Base-by-base conservation (phyloP, 2,797 vertebrate species). In the Psittacula echo region DNA sequence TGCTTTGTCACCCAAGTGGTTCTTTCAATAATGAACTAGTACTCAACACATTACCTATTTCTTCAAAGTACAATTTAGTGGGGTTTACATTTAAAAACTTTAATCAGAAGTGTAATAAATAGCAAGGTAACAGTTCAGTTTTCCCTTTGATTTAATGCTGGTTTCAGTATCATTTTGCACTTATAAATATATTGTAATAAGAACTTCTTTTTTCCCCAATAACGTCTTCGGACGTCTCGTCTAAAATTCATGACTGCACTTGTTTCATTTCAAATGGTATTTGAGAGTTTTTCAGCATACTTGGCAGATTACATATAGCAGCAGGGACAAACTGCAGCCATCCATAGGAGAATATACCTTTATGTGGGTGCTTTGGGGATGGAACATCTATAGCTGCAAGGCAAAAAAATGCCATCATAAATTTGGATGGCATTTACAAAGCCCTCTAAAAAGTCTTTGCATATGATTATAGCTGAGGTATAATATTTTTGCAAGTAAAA, bases 381-480 rank as follows among this genome's bases (percentile, higher is more conserved):
- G 91, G 95, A 94, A 96, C 93, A 95, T 94, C 89, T 90, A 94
- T 94, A 94, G 95, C 94, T 95, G 78, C 91, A 93, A 95, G 93
- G 95, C 95, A 97, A 96, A 97, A 96, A 96, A 96, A 94, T 94
- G 93, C 96, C 95, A 96, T 93, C 95, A 93, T 97, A 97, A 96
- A 97, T 97, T 95, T 95, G 96, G 96, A 97, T 94, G 93, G 92
- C 96, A 96, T 96, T 97, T 96, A 95, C 91, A 96, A 97, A 97
- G 94, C 84, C 91, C 93, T 97, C 92, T 95, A 94, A 96, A 97
- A 97, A 97, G 94, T 95, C 95, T 97, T 94, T 97, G 95, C 96
- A 96, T 97, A 95, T 96, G 91, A 97, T 96, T 97, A 94, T 86
- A 95, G 93, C 89, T 94, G 89, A 96, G 93, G 91, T 93, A 97